Conservation (phyloP, 2,888 invertebrate genomes). For the Cryptophagus acutangulus region DNA sequence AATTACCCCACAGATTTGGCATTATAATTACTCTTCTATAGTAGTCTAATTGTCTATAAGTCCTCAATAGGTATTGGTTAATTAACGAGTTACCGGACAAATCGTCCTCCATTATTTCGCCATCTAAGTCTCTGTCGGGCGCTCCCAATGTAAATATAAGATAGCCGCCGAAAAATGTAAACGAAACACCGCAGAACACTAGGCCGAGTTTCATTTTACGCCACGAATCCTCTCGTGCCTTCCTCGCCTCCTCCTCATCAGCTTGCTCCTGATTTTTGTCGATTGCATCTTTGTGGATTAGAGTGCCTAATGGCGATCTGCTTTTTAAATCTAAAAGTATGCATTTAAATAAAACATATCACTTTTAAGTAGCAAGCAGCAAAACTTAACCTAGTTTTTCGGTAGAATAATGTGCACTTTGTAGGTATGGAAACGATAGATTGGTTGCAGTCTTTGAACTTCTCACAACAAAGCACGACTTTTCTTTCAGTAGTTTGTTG, state of each 20-base stretch:
- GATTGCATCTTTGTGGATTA: conserved; percentile 29
- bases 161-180: conserved; percentile 56
- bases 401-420: neutral
- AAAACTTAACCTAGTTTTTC: neutral
- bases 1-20: no score
- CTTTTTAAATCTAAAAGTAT: conserved; percentile 21
- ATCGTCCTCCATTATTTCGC: conserved; percentile 69
- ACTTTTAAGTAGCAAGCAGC: neutral
- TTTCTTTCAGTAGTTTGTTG: no score
- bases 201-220: conserved; percentile 43
- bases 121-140: conserved; percentile 68
- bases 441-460: no score
- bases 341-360: no score
- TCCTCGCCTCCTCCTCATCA: conserved; percentile 34
- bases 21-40: conserved; percentile 35
- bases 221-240: conserved; percentile 39
- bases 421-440: no score
- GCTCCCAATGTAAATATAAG: conserved; percentile 67
- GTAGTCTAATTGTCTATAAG: conserved; percentile 46
- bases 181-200: conserved; percentile 56
- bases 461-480: no score
- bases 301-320: conserved; percentile 29
- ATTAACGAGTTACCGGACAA: conserved; percentile 62
- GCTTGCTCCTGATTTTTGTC: conserved; percentile 23
- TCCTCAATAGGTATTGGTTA: conserved; percentile 66